Evolutionary conservation across 1,140 invertebrate genomes (phyloP), one percentile per base, ranked within the genome.

Genomic region (Trigoniulus corallinus): DNA sequence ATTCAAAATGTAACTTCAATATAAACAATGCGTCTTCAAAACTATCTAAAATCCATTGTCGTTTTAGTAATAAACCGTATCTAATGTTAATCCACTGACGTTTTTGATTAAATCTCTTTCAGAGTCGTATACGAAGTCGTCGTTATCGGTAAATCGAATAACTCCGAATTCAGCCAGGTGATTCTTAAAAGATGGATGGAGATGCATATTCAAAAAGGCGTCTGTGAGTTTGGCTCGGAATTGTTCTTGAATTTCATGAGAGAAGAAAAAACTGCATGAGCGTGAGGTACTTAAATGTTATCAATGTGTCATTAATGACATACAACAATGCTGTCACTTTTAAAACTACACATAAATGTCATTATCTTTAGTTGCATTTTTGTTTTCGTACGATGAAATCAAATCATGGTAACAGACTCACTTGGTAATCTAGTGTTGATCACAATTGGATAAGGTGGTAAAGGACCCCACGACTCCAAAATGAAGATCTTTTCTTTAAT

Each of bases 371-470:
- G 7, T 48, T 37, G 15, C 4, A 15, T 0, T 24, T 15, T 21
- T 4, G 23, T 3, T 47, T 48, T 2, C 1, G n/a, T 2, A 44
- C 12, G 20, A 18, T 27, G 51, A 58, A 63, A 57, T 29, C 1
- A 52, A 13, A 29, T 43, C 34, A 23, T 23, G 18, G 7, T 7
- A 22, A 27, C 20, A 25, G 4, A 43, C n/a, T 27, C 25, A 77
- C 76, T 70, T 61, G 70, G 52, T 21, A 79, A 53, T 50, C 67
- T 67, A 7, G 64, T 62, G 56, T 74, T 77, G 21, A 75, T 64
- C 2, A 78, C 68, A 44, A 77, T 67, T 20, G 76, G 73, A 57
- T 77, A 76, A 1, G 75, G 72, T 2, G 77, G 73, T 12, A 78
- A 61, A 20, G 73, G 71, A 40, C 76, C 77, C 53, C 76, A 63